Base-by-base conservation (phyloP, 2,797 vertebrate genomes). In the Malacoraja senta region DNA sequence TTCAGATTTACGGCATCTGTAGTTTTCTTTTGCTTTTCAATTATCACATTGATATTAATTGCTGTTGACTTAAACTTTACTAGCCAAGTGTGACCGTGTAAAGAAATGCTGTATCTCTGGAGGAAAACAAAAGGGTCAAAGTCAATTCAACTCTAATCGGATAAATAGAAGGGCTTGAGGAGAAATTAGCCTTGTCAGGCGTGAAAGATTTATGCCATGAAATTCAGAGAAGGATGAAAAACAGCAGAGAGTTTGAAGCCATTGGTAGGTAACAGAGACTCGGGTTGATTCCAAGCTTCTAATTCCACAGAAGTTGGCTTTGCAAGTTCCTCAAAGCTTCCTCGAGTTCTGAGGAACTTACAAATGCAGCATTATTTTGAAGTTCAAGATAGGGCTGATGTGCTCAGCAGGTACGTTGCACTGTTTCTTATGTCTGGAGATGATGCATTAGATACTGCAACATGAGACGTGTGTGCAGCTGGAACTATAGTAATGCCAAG, bases 31-130 rank as follows among this genome's bases (percentile, higher is more conserved):
- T 74, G 71, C 21, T 24, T 74, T 74, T 74, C 71, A 74, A 6
- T 74, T 26, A 74, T 24, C 71, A 26, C 38, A 8, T 58, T 0
- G 44, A 58, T 83, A 83, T 83, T 83, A 58, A 83, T 58, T 88
- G 61, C 84, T 88, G 84, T 65, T 88, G 84, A 63, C 83, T 63
- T 58, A n/a, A 61, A n/a, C 84, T 88, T 19, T 17, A n/a, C 84
- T 88, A 6, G 7, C n/a, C 7, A n/a, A 65, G n/a, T 21, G 15
- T 32, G 32, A 32, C 61, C 65, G 84, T 63, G 63, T 65, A 61
- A 88, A 65, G 61, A n/a, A 9, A n/a, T 26, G 15, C 4, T 65
- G 15, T 32, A 17, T 88, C 84, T 88, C 61, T 88, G 84, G 6
- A n/a, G 84, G 63, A 32, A 88, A 88, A 86, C 29, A 53, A 8